Conservation (phyloP, 2,797 vertebrate genomes). For the Sebastes steindachneri region DNA sequence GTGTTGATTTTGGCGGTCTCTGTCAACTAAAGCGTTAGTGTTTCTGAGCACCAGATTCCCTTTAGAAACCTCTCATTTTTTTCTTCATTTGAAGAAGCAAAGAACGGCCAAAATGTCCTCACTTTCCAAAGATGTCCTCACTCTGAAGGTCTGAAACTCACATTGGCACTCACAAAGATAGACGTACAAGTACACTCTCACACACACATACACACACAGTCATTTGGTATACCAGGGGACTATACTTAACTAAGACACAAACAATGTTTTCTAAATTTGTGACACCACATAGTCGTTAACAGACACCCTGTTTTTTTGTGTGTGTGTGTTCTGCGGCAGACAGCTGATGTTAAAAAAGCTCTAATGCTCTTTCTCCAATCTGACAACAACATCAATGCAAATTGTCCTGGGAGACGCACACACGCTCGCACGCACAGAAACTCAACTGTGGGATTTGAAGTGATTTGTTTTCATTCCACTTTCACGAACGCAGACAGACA, state of each 20-base stretch:
- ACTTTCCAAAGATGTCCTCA: not conserved
- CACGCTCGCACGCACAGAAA: not conserved
- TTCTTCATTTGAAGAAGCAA: not conserved
- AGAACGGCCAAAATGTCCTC: not conserved
- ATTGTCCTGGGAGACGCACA: constrained; percentile 55
- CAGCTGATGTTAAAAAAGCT: constrained; percentile 61
- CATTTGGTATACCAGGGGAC: constrained; percentile 23
- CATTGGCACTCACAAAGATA: not conserved
- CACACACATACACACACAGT: not conserved
- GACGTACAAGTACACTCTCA: not conserved
- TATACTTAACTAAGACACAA: constrained; percentile 44
- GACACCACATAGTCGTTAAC: constrained; percentile 45
- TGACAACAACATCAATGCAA: constrained; percentile 63
- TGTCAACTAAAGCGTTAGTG: not conserved
- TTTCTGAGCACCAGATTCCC: not conserved
- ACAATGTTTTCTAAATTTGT: constrained; percentile 56
- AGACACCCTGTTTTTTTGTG: constrained; percentile 1
- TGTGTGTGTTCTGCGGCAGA: constrained; percentile 21
- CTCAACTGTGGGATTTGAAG: constrained; percentile 47
- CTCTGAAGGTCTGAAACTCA: not conserved
- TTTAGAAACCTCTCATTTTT: not conserved
- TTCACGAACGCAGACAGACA: constrained; percentile 33
- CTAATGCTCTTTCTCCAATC: constrained; percentile 52
- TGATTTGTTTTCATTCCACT: constrained; percentile 60
- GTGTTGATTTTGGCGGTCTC: not conserved